Evolutionary conservation across 2,888 invertebrate species (phyloP).

Genomic region (Zele albiditarsus): DNA sequence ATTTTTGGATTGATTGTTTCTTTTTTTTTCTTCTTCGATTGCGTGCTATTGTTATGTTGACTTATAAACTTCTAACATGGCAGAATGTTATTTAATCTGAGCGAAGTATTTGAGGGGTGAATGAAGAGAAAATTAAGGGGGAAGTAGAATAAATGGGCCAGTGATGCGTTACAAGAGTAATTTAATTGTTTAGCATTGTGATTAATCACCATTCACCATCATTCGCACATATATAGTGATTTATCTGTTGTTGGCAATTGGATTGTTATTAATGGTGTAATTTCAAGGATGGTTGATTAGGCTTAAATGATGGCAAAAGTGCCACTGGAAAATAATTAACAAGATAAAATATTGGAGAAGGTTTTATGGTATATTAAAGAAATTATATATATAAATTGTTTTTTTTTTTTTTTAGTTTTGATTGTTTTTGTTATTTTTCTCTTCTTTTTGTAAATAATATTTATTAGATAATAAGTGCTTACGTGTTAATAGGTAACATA

Average conservation of each 20-base stretch:
- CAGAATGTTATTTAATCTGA: not conserved
- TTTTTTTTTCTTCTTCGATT: not conserved
- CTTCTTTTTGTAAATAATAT: constrained; percentile 66
- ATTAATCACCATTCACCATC: constrained; percentile 25
- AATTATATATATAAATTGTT: not conserved
- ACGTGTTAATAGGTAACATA: constrained; percentile 69
- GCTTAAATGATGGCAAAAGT: constrained; percentile 10
- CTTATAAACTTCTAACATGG: not conserved
- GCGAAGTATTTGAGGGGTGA: not conserved
- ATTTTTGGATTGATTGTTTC: not conserved
- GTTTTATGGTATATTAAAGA: constrained; percentile 1
- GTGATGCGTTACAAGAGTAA: constrained; percentile 17
- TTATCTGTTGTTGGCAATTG: constrained; percentile 25
- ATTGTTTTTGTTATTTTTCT: not conserved
- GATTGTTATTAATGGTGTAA: constrained; percentile 28
- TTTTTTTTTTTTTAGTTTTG: constrained; percentile 59
- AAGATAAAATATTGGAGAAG: constrained; percentile 3
- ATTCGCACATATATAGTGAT: constrained; percentile 19
- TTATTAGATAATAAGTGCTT: constrained; percentile 69
- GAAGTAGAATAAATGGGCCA: not conserved
- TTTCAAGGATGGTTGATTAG: constrained; percentile 15
- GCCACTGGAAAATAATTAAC: constrained; percentile 11
- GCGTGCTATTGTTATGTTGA: not conserved
- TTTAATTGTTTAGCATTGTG: constrained; percentile 33
- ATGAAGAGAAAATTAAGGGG: not conserved